Evolutionary conservation across 2,888 invertebrate species (phyloP), one percentile per base, ranked within the genome.

Genomic region (Glyphotaelius pellucidus): DNA sequence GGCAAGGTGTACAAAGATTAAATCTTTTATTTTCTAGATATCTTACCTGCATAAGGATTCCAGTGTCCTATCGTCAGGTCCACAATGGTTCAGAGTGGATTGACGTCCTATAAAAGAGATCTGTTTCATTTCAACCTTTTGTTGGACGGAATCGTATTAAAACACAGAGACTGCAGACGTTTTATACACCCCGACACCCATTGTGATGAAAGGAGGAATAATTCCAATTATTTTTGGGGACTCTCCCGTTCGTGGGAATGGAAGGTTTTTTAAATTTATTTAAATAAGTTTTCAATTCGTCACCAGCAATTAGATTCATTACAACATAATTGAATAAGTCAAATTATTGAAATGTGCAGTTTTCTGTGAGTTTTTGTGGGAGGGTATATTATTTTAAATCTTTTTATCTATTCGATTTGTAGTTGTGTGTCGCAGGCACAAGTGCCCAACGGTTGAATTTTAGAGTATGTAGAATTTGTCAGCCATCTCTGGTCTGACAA

Each of bases 11-110:
- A 89, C 83, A 11, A 91, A 92, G 91, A 89, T 92, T 92, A 91
- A 92, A 92, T 92, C 92, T 92, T 91, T 91, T 91, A 42, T 67
- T 42, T 92, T 92, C 91, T 86, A 85, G 80, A 92, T 92, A 85
- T 52, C 92, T 92, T 92, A 92, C 91, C 90, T 80, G 67, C 38
- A 90, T n/a, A 67, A 89, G 85, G 89, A 92, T 92, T 91, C 47
- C 52, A 42, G 52, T 80, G 42, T 92, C 84, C 89, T 88, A 31
- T 42, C 86, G 86, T 38, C 42, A 25, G 86, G 47, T 86, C 42
- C 86, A 86, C 91, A 91, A 91, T 87, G 83, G 88, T 30, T 79
- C 83, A 30, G 84, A 92, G 88, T 92, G 90, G 92, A 92, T 90
- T 90, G 92, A 90, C 89, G 86, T 87, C 87, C 42, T 90, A 90